Evolutionary conservation across 2,888 invertebrate genomes (phyloP), one percentile per base, ranked within the genome.

Genomic region (Drosophila mulleri): DNA sequence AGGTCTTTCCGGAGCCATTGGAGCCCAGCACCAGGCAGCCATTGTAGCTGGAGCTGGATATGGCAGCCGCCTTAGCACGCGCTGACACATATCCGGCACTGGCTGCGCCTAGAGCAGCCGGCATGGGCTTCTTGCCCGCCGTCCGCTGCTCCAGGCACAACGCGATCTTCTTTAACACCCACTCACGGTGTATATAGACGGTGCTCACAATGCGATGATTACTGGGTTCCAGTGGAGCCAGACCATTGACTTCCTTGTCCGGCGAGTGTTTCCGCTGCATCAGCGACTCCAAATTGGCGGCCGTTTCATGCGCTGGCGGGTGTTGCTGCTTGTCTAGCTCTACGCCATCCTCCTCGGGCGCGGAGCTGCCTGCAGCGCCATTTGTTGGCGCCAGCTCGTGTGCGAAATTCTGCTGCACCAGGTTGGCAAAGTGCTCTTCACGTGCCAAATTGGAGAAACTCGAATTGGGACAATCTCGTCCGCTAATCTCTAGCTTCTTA

Each of bases 1-100:
- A 97, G 7, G 98, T 98, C 92, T 99, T 99, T 0, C 99, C 99
- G 80, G 98, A 97, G 23, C 98, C 99, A 0, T 98, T 97, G 1
- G 98, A 98, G 77, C 97, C 98, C 70, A 98, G 94, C 61, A 99
- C 95, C 52, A 98, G 94, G 2, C 98, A 97, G 0, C 98, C 98
- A 84, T 97, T 97, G 65, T 93, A 92, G 41, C 92, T 91, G 37
- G 92, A 89, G 41, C 90, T 91, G 16, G 91, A 90, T 16, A 90
- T 89, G 32, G 91, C 91, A 0, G 91, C 80, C 14, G 91, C 92
- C 48, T 92, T 92, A 26, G 92, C 88, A 0, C 92, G 86, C 0
- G 91, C 82, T 0, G 93, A 91, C 4, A 92, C 83, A 59, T 91
- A 92, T 0, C 75, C 73, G 4, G 69, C 71, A 35, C 78, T 75